These are phyloP conservation scores for Diplolepis rosae DNA, from an alignment of 2,888 invertebrate genomes.

Conservation along the genomic window DNA sequence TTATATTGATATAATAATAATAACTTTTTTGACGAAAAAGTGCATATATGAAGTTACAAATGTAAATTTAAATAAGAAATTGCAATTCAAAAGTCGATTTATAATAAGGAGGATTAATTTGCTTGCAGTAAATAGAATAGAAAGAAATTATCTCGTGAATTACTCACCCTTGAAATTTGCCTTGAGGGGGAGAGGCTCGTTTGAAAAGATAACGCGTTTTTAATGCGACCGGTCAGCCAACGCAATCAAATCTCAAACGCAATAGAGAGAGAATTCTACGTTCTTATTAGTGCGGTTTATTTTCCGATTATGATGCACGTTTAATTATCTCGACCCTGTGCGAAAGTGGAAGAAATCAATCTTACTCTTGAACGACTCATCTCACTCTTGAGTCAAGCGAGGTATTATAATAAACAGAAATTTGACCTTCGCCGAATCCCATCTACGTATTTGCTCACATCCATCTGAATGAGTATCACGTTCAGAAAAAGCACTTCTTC, in stretches of 20 bases:
- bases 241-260: neutral
- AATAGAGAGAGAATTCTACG: neutral
- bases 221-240: neutral
- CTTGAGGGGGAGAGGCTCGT: conserved; percentile 1
- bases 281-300: conserved; percentile 45
- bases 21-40: no score
- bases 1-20: no score
- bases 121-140: neutral
- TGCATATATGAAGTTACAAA: no score
- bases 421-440: neutral
- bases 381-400: conserved; percentile 44
- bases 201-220: conserved; percentile 13
- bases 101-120: neutral
- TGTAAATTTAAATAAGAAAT: no score
- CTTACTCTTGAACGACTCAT: conserved; percentile 54
- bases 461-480: neutral
- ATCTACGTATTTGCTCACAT: neutral
- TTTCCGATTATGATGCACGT: conserved; percentile 56
- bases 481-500: no score
- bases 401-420: neutral
- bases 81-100: neutral
- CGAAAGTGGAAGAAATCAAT: conserved; percentile 59
- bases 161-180: neutral
- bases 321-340: conserved; percentile 53
- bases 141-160: neutral